phyloP scores from a whole-genome alignment of 2,888 invertebrate species.

The Eutolmus rufibarbis region DNA sequence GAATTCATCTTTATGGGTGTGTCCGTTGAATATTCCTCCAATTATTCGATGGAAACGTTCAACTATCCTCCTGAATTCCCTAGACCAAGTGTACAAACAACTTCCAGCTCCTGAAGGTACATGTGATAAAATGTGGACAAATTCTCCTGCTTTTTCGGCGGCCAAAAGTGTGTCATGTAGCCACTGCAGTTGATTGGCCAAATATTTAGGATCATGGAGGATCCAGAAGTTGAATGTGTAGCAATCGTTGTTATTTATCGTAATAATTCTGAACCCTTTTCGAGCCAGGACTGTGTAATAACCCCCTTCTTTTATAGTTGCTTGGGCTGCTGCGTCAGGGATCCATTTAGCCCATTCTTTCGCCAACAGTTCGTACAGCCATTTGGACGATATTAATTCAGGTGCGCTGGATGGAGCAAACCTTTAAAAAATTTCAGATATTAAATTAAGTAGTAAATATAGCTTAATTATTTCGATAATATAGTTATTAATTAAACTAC shows the following conservation, averaged over 20 bases:
- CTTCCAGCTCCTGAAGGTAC: slow-evolving; percentile 77
- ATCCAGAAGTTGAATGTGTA: slow-evolving; percentile 68
- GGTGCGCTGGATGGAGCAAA: slow-evolving; percentile 65
- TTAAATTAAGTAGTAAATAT: neutral
- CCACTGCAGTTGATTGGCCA: slow-evolving; percentile 82
- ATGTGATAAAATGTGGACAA: slow-evolving; percentile 84
- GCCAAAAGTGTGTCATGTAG: slow-evolving; percentile 73
- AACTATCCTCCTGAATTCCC: slow-evolving; percentile 73
- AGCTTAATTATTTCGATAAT: too few species aligned
- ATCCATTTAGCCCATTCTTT: slow-evolving; percentile 77
- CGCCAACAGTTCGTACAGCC: slow-evolving; percentile 79
- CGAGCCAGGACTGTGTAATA: slow-evolving; percentile 76
- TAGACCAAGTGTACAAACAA: slow-evolving; percentile 75
- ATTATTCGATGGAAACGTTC: slow-evolving; percentile 79
- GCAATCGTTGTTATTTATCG: slow-evolving; percentile 82
- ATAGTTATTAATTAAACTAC: too few species aligned
- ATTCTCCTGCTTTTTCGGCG: slow-evolving; percentile 77
- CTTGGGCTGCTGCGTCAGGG: slow-evolving; percentile 65
- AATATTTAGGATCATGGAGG: slow-evolving; percentile 74
- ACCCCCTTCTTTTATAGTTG: slow-evolving; percentile 72
- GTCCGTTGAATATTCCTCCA: slow-evolving; percentile 82
- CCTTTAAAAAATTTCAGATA: slow-evolving; percentile 36
- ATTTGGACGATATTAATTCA: slow-evolving; percentile 67
- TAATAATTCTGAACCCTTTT: slow-evolving; percentile 77
- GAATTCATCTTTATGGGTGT: slow-evolving; percentile 79